Evolutionary conservation across 2,888 invertebrate species (phyloP).

Genomic region (Zaprionus obscuricornis): DNA sequence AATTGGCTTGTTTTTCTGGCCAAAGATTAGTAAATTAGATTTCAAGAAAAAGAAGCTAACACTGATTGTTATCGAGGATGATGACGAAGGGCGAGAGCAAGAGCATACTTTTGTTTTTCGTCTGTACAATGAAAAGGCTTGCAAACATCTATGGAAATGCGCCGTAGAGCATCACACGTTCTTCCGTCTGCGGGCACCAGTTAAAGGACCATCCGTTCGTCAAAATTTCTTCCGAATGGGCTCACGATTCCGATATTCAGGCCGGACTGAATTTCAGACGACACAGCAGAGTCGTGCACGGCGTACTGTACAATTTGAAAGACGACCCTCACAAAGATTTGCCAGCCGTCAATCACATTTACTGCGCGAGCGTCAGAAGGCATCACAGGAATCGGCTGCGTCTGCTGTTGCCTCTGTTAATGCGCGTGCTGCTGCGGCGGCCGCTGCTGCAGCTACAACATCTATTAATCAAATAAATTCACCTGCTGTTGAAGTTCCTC

Average conservation of each 20-base stretch:
- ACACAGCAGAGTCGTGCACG: constrained; percentile 95
- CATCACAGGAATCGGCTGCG: constrained; percentile 79
- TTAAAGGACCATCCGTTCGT: constrained; percentile 93
- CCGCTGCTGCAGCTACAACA: constrained; percentile 64
- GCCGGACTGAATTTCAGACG: constrained; percentile 99
- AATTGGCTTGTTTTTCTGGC: constrained; percentile 99
- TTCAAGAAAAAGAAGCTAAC: constrained; percentile 99
- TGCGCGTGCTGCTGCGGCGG: constrained; percentile 77
- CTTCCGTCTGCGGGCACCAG: constrained; percentile 95
- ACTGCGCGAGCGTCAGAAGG: constrained; percentile 89
- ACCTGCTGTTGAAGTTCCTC: constrained; percentile 47
- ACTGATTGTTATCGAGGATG: constrained; percentile 98
- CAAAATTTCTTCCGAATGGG: constrained; percentile 99
- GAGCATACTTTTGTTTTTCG: constrained; percentile 99
- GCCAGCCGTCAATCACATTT: constrained; percentile 96
- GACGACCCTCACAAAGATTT: constrained; percentile 97
- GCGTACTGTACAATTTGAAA: constrained; percentile 97
- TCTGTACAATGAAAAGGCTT: constrained; percentile 97
- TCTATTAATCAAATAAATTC: constrained; percentile 32
- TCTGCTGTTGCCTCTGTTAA: constrained; percentile 76
- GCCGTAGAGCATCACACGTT: constrained; percentile 99
- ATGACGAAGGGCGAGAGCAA: constrained; percentile 97
- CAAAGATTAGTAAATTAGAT: constrained; percentile 98
- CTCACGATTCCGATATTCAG: constrained; percentile 95
- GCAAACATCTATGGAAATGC: constrained; percentile 99